Evolutionary conservation across 1,140 invertebrate species (phyloP), one percentile per base, ranked within the genome.

Genomic region (Trachelipus rathkii): DNA sequence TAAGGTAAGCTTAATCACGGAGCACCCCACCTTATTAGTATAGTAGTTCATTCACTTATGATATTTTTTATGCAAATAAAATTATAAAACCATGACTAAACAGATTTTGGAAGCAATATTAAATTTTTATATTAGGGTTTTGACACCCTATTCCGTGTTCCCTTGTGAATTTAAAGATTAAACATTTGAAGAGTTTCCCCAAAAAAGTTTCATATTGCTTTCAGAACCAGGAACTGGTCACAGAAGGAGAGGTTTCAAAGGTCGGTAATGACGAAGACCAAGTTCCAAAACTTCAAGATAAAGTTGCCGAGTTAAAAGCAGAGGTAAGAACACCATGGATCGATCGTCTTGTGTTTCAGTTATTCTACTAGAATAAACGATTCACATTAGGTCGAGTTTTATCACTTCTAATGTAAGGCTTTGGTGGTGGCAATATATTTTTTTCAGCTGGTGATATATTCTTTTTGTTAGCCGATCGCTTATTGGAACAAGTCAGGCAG

Each of bases 221-320:
- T 79, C 83, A 96, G 94, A 95, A 94, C 85, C 93, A 95, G 85
- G 94, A 96, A 86, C 91, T 96, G 88, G 87, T 93, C 7, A 91
- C 94, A 6, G 93, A 95, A 85, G 92, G 93, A 33, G 93, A 95
- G 85, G 87, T 97, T 46, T 88, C 92, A 78, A 91, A 90, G 75
- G 92, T 91, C 83, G 81, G 81, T 44, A 92, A 92, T 77, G 92
- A 94, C 82, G 92, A 91, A 76, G 93, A 94, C 76, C 89, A 91
- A 83, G 92, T 94, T 19, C 89, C 93, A 71, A 94, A 96, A 82
- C 87, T 96, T 60, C 93, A 95, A 85, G 94, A 96, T 86, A 93
- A 93, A 85, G 90, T 96, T 76, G 93, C 91, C 44, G 93, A 96
- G 86, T 87, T 96, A 15, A 93, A 95, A 86, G 93, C 94, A 53